Base-by-base conservation (phyloP, 2,888 invertebrate species). In the Danaus chrysippus region DNA sequence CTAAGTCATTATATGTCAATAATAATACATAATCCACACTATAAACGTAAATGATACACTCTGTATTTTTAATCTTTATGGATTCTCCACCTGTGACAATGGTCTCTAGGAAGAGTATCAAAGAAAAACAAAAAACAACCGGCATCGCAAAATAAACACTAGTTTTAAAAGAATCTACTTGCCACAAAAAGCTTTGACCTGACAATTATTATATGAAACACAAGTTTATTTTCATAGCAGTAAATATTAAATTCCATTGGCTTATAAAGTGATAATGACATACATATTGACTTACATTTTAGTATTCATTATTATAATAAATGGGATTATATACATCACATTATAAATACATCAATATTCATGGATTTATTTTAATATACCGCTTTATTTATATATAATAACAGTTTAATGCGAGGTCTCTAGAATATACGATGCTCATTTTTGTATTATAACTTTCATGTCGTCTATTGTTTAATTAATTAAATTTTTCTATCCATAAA, bases 71-170 rank as follows among this genome's bases (percentile, higher is more conserved):
- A 57, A 65, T 63, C 59, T 66, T 71, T 68, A 49, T 49, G 49
- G 49, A 49, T 49, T 49, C 49, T 66, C 68, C 76, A 76, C 75
- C 76, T 75, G 74, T 68, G 68, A 73, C 70, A 71, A 72, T 76
- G 68, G 73, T 72, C 66, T 71, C 63, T 59, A 55, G 56, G 63
- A 56, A 66, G 70, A 66, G 72, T 73, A 74, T 71, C 71, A 75
- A 73, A 74, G 68, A 74, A 71, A 69, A 69, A 65, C 54, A 63
- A 46, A 60, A 64, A 60, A 59, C 64, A 42, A 42, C 13, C 13
- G 49, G 56, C 23, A 53, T 42, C 15, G 34, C 59, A 54, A 59
- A 59, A 61, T 42, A 42, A 56, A 13, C 17, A 43, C 49, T 17
- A 42, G 42, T 56, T 43, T 19, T 57, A 57, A 61, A 57, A 53